Base-by-base conservation (phyloP, 1,140 invertebrate species). In the Drosophila ercepeae region DNA sequence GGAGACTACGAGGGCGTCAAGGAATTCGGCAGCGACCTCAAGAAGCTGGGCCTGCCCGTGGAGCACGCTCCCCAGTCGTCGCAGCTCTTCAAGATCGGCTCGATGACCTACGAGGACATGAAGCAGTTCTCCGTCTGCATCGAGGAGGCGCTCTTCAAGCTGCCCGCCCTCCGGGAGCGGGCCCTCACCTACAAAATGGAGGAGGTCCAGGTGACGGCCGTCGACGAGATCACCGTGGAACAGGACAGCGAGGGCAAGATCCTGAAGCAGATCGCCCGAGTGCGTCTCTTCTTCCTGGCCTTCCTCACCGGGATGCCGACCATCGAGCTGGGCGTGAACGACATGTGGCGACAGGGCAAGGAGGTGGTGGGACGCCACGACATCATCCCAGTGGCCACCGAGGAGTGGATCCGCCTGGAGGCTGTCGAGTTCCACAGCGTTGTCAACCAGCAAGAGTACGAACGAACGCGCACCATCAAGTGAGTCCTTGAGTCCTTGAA, bases 291-390 rank as follows among this genome's bases (percentile, higher is more conserved):
- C 93, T 98, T 99, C 91, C 92, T 99, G 32, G 97, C 97, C 39
- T 99, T 99, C 91, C 92, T 97, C 6, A 94, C 95, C 89, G 96
- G 97, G 53, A 98, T 98, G 96, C 98, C 98, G 2, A 96, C 97
- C 84, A 95, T 99, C 49, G 99, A 99, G 92, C 92, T 99, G 60
- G 99, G 99, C 8, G 94, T 99, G 9, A 99, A 99, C 92, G 99
- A 99, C 91, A 95, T 98, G 93, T 94, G 96, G 90, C 93, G 99
- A 6, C 97, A 99, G 92, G 99, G 99, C 6, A 98, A 98, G 92
- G 99, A 99, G 94, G 98, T 99, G 11, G 99, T 99, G 0, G 98
- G 99, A 0, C 93, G 99, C 13, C 98, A 99, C 91, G 99, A 99
- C 92, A 99, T 99, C 89, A 98, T 99, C 83, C 99, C 99, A 6